Percentiles rank a stretch among this genome's conserved stretches.
Evolutionary conservation across 2,113 vertebrate genomes (phyloP).

Genomic region (Synchiropus splendidus): DNA sequence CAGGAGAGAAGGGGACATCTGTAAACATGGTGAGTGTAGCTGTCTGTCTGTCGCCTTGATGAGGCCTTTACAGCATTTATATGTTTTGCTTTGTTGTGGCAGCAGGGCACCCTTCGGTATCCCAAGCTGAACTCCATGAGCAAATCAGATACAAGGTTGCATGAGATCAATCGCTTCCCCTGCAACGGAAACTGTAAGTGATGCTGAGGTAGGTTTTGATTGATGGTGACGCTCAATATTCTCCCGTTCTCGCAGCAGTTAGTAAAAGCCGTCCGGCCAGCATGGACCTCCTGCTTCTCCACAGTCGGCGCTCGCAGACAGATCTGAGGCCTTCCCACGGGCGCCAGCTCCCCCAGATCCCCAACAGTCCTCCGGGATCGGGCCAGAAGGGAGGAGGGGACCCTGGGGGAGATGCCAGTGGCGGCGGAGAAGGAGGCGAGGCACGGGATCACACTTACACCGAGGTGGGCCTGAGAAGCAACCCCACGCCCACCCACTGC

Average conservation of each 20-base stretch:
- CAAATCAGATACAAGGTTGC: conserved; percentile 71
- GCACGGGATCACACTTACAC: conserved; percentile 63
- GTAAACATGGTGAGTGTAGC: conserved; percentile 58
- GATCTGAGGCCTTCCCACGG: conserved; percentile 55
- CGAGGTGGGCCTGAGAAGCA: conserved; percentile 58
- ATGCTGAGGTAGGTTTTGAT: background rate
- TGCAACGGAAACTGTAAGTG: conserved; percentile 69
- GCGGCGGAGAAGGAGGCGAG: conserved; percentile 29
- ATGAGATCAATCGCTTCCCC: conserved; percentile 66
- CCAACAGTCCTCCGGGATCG: conserved; percentile 45
- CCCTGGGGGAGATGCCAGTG: conserved; percentile 18
- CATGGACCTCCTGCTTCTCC: conserved; percentile 70
- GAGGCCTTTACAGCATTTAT: conserved; percentile 7
- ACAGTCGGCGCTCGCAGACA: conserved; percentile 58
- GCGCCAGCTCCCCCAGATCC: conserved; percentile 59
- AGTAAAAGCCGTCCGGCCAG: conserved; percentile 67
- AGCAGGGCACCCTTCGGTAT: conserved; percentile 62
- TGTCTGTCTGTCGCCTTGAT: conserved; percentile 5
- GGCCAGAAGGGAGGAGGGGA: conserved; percentile 34
- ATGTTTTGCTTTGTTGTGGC: conserved; percentile 26
- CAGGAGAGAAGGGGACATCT: conserved; percentile 62
- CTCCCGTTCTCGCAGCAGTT: conserved; percentile 36
- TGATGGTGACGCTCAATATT: too few species aligned
- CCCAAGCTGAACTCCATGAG: conserved; percentile 71
- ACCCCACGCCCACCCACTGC: conserved; percentile 42